A percentile compares a stretch with the other conserved stretches of the same genome.
phyloP scores from a whole-genome alignment of 2,113 vertebrate genomes.

The Siphamia tubifer region DNA sequence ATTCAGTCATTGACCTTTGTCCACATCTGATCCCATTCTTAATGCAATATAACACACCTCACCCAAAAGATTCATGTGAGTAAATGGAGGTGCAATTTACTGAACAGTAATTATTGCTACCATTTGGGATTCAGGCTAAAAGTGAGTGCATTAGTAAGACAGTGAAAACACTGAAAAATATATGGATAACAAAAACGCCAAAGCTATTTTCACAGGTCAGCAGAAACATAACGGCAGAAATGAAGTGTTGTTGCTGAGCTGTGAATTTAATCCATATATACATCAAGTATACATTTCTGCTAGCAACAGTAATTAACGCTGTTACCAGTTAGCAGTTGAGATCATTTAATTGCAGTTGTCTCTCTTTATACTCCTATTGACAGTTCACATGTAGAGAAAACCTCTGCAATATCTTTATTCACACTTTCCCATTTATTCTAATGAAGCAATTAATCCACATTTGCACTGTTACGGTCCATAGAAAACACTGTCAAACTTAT shows the following conservation, averaged over 20 bases:
- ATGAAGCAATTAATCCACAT: neutral
- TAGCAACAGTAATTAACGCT: neutral
- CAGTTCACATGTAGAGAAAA: neutral
- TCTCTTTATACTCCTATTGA: no score
- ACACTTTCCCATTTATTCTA: neutral
- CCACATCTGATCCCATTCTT: no score
- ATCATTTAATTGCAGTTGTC: no score
- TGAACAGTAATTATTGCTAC: neutral
- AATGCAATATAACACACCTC: neutral
- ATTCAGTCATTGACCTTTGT: no score
- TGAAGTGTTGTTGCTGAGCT: slow-evolving; percentile 3
- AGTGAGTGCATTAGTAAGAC: slow-evolving; percentile 15
- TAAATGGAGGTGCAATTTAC: slow-evolving; percentile 15
- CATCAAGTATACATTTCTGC: neutral
- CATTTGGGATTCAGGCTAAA: neutral
- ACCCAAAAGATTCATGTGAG: neutral
- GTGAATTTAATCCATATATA: neutral
- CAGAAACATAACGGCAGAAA: slow-evolving; percentile 17
- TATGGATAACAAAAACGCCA: neutral
- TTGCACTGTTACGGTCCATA: no score
- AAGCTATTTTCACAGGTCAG: slow-evolving; percentile 31
- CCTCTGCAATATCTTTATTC: neutral
- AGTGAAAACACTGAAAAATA: slow-evolving; percentile 24
- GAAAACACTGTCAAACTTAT: neutral
- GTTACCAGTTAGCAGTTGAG: neutral